These are phyloP conservation scores for Percopsis transmontana DNA, from an alignment of 2,113 vertebrate species.

Conservation along the genomic window DNA sequence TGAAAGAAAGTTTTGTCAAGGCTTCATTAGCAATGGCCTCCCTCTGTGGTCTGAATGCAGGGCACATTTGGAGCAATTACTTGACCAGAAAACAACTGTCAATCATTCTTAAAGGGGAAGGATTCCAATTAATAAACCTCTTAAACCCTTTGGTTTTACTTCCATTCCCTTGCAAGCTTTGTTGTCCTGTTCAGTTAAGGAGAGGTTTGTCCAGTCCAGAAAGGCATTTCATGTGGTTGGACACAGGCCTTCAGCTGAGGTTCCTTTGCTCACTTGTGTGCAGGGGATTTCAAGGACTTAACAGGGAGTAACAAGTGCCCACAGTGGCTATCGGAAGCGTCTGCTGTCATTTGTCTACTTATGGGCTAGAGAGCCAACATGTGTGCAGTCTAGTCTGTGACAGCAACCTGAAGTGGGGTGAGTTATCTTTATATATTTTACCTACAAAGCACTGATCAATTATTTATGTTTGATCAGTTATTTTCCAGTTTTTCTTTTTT, in stretches of 20 bases:
- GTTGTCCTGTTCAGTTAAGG: slow-evolving; percentile 55
- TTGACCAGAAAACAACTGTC: slow-evolving; percentile 90
- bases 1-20: slow-evolving; percentile 85
- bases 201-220: slow-evolving; percentile 57
- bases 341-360: slow-evolving; percentile 51
- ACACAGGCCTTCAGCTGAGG: slow-evolving; percentile 41
- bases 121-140: slow-evolving; percentile 89
- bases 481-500: not conserved
- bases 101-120: slow-evolving; percentile 94
- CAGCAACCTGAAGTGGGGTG: slow-evolving; percentile 41
- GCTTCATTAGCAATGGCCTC: slow-evolving; percentile 82
- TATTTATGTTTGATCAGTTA: too few relatives aligned
- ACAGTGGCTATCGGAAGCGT: slow-evolving; percentile 49
- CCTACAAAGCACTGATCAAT: too few relatives aligned
- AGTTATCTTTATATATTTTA: slow-evolving; percentile 23
- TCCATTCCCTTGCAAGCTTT: slow-evolving; percentile 73
- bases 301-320: slow-evolving; percentile 59
- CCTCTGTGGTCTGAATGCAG: slow-evolving; percentile 80
- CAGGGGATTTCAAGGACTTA: slow-evolving; percentile 70
- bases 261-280: slow-evolving; percentile 62
- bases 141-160: slow-evolving; percentile 84
- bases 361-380: slow-evolving; percentile 42
- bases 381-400: slow-evolving; percentile 15
- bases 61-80: slow-evolving; percentile 93
- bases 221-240: slow-evolving; percentile 62